phyloP scores from a whole-genome alignment of 64 coral and sea anemone genomes.

The Actinia equina region DNA sequence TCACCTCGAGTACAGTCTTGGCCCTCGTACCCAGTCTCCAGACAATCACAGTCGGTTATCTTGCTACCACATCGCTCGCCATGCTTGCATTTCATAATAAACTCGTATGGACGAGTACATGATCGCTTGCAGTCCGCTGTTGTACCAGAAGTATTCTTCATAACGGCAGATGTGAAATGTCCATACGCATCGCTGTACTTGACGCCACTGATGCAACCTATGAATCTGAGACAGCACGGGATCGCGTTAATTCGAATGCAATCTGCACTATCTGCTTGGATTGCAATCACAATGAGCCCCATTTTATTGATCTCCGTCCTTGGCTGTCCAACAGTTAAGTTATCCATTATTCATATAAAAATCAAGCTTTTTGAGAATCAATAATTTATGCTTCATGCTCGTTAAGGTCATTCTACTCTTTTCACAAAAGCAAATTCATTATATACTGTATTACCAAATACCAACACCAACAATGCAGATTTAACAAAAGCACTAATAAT shows the following conservation, averaged over 20 bases:
- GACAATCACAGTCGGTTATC: slow-evolving; percentile 66
- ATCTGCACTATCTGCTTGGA: background rate
- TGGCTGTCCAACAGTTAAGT: slow-evolving; percentile 15
- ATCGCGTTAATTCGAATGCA: background rate
- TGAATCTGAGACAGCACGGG: slow-evolving; percentile 2
- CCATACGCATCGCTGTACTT: slow-evolving; percentile 11
- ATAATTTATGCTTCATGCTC: slow-evolving; percentile 21
- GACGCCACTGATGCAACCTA: slow-evolving; percentile 56
- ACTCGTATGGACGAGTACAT: slow-evolving; percentile 35
- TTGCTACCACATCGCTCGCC: slow-evolving; percentile 53
- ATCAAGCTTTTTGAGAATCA: slow-evolving; percentile 17
- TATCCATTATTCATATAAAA: slow-evolving; percentile 24
- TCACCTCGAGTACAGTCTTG: slow-evolving; percentile 69
- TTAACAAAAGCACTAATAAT: background rate
- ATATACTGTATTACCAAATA: background rate
- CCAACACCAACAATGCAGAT: background rate
- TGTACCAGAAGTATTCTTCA: slow-evolving; percentile 42
- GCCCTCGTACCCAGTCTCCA: slow-evolving; percentile 87
- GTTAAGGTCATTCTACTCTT: slow-evolving; percentile 5
- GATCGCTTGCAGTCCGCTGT: slow-evolving; percentile 22
- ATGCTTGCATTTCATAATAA: slow-evolving; percentile 60
- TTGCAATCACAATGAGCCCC: background rate
- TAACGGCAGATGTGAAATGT: slow-evolving; percentile 8
- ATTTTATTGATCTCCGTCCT: background rate
- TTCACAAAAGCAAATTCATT: background rate